A percentile compares a stretch with the other conserved stretches of the same genome.
Conservation (phyloP, 2,888 invertebrate species). For the Ochropleura leucogaster region DNA sequence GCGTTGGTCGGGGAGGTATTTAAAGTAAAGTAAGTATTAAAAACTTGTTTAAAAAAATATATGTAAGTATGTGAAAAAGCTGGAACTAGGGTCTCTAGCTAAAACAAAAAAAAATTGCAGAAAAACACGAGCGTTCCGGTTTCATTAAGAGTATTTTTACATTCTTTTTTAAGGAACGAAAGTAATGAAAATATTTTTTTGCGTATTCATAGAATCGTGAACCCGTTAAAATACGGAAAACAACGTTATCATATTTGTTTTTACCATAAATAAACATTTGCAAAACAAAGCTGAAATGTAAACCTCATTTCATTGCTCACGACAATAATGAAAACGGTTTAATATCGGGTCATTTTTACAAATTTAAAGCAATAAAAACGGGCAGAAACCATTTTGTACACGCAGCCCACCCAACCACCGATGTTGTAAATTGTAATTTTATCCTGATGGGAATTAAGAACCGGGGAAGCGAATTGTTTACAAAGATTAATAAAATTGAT, state of each 20-base stretch:
- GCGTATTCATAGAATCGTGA: constrained; percentile 13
- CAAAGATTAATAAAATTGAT: constrained; percentile 71
- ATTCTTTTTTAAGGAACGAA: no score
- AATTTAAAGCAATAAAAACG: constrained; percentile 78
- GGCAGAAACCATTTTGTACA: constrained; percentile 72
- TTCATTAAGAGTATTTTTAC: no score
- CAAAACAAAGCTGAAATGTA: constrained; percentile 42
- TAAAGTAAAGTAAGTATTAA: no score
- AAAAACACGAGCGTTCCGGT: no score
- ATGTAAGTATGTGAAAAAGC: no score
- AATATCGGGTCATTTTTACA: constrained; percentile 66
- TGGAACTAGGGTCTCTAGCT: no score
- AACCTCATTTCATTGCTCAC: constrained; percentile 54
- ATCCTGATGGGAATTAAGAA: constrained; percentile 71
- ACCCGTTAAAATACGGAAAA: constrained; percentile 25
- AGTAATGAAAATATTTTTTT: not conserved
- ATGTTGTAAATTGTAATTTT: constrained; percentile 76
- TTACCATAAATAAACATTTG: constrained; percentile 40
- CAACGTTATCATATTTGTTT: constrained; percentile 31
- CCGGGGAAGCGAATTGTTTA: constrained; percentile 61
- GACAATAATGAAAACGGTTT: constrained; percentile 59
- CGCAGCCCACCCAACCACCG: constrained; percentile 71
- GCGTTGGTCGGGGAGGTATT: no score
- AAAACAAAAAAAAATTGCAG: no score
- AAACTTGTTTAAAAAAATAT: no score